Evolutionary conservation across 2,888 invertebrate species (phyloP).

Genomic region (Zele albiditarsus): DNA sequence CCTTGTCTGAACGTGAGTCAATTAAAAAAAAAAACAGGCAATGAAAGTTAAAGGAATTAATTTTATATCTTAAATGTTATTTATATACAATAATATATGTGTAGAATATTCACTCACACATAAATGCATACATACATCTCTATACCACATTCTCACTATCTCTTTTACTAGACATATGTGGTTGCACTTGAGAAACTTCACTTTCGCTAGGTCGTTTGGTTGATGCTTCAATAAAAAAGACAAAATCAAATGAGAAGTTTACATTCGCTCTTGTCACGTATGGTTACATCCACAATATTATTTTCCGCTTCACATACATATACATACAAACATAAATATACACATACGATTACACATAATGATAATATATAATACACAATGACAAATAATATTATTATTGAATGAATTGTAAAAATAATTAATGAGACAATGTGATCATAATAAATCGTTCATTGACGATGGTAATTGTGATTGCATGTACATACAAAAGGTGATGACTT

Average conservation of each 20-base stretch:
- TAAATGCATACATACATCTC: background rate
- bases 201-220: slow-evolving; percentile 61
- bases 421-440: no score
- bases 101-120: background rate
- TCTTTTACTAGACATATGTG: slow-evolving; percentile 49
- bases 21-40: no score
- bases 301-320: no score
- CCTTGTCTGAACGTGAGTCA: no score
- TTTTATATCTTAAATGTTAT: background rate
- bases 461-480: no score
- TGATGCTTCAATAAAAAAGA: background rate
- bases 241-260: background rate
- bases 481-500: no score
- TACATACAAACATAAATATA: no score
- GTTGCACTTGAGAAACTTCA: slow-evolving; percentile 61
- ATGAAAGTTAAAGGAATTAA: background rate
- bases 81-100: background rate
- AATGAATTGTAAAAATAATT: no score
- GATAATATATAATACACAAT: no score
- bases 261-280: background rate
- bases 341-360: no score
- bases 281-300: background rate
- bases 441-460: no score
- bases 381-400: no score
- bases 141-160: slow-evolving; percentile 33